Conservation (phyloP, 1,140 invertebrate genomes). For the Drosophila rufa region DNA sequence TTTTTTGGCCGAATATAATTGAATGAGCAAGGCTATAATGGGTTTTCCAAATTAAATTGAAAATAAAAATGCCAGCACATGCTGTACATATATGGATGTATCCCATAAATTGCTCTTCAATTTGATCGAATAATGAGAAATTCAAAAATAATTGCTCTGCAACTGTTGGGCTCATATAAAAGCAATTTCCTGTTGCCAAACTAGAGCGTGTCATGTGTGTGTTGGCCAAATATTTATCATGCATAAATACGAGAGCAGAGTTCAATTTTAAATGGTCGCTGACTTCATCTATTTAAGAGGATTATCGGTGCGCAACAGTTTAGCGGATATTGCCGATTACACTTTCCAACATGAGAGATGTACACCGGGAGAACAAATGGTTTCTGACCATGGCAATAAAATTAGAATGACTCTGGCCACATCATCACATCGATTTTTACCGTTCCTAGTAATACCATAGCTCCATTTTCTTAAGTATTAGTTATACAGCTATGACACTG, state of each 20-base stretch:
- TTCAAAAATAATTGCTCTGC: conserved; percentile 35
- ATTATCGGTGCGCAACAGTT: conserved; percentile 42
- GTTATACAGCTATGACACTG: too few species aligned
- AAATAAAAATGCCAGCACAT: conserved; percentile 3
- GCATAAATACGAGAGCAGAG: conserved; percentile 37
- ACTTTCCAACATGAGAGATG: neutral
- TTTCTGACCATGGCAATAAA: too few species aligned
- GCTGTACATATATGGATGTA: neutral
- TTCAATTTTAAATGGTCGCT: conserved; percentile 45
- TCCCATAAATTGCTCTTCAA: conserved; percentile 27
- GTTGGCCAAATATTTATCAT: conserved; percentile 38
- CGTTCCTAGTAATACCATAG: too few species aligned
- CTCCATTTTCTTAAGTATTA: too few species aligned
- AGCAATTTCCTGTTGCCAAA: conserved; percentile 53
- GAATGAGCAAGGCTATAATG: conserved; percentile 6
- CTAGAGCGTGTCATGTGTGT: conserved; percentile 3
- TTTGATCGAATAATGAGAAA: conserved; percentile 34
- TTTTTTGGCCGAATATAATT: conserved; percentile 4
- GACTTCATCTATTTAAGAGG: conserved; percentile 54
- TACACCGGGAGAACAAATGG: too few species aligned
- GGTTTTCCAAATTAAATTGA: conserved; percentile 3
- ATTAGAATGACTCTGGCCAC: too few species aligned
- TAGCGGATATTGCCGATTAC: conserved; percentile 32
- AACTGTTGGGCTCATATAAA: conserved; percentile 31
- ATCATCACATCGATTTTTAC: too few species aligned